Conservation (phyloP, 1,140 invertebrate genomes). For the Lordiphosa clarofinis region DNA sequence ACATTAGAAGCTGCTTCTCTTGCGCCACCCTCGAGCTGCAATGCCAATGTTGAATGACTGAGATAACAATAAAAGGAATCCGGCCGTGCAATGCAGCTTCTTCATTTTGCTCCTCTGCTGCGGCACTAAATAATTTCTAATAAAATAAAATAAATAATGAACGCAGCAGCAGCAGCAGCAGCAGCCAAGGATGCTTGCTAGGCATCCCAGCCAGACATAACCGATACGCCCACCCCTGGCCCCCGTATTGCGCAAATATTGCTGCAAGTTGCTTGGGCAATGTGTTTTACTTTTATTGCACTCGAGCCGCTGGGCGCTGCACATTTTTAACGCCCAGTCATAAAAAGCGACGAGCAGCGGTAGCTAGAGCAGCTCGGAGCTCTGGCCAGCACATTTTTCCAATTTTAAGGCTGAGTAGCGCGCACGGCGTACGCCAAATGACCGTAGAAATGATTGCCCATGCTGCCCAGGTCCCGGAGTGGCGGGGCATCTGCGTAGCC, state of each 20-base stretch:
- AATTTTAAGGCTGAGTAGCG: slow-evolving; percentile 76
- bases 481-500: slow-evolving; percentile 4
- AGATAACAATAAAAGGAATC: slow-evolving; percentile 75
- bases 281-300: slow-evolving; percentile 78
- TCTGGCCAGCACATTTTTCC: slow-evolving; percentile 65
- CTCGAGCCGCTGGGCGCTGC: slow-evolving; percentile 69
- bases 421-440: slow-evolving; percentile 70
- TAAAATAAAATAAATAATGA: slow-evolving; percentile 79
- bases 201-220: slow-evolving; percentile 5
- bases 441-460: slow-evolving; percentile 73
- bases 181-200: slow-evolving; percentile 35
- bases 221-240: not conserved
- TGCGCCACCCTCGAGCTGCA: slow-evolving; percentile 10
- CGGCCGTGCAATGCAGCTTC: slow-evolving; percentile 36
- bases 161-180: slow-evolving; percentile 52
- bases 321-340: slow-evolving; percentile 72
- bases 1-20: slow-evolving; percentile 23
- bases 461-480: slow-evolving; percentile 8
- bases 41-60: slow-evolving; percentile 60
- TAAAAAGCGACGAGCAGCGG: slow-evolving; percentile 67
- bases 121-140: slow-evolving; percentile 76
- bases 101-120: slow-evolving; percentile 16
- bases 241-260: slow-evolving; percentile 77
- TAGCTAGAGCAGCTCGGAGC: slow-evolving; percentile 14
- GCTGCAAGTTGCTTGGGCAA: slow-evolving; percentile 74